Percentiles rank a stretch among this genome's conserved stretches.
Evolutionary conservation across 2,888 invertebrate genomes (phyloP).

Genomic region (Bombyx huttoni): DNA sequence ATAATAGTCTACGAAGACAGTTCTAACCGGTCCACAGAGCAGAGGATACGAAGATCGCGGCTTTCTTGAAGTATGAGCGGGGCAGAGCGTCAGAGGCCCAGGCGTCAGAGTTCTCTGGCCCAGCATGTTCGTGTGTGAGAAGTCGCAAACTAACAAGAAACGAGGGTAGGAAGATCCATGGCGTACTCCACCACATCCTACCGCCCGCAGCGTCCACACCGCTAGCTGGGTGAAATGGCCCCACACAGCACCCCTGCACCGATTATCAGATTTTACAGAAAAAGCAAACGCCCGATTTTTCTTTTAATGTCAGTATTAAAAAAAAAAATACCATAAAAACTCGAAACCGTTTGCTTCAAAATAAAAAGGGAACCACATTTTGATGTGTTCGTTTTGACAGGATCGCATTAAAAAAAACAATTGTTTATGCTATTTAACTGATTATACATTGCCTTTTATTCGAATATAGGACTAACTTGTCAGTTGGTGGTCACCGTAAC

Average conservation of each 20-base stretch:
- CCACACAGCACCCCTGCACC: slow-evolving; percentile 42
- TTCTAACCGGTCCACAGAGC: slow-evolving; percentile 43
- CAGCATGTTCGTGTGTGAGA: slow-evolving; percentile 64
- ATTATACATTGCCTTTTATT: too few species aligned
- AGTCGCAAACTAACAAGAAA: slow-evolving; percentile 54
- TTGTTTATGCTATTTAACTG: too few species aligned
- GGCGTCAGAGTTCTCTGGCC: slow-evolving; percentile 44
- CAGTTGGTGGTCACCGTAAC: too few species aligned
- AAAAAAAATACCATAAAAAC: too few species aligned
- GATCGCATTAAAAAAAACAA: too few species aligned
- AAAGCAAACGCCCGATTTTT: neutral
- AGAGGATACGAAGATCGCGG: slow-evolving; percentile 30
- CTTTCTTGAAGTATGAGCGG: slow-evolving; percentile 29
- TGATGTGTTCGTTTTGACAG: too few species aligned
- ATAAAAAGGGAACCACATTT: too few species aligned
- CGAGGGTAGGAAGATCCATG: slow-evolving; percentile 33
- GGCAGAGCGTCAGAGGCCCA: slow-evolving; percentile 34
- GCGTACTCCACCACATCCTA: slow-evolving; percentile 52
- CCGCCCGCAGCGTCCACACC: slow-evolving; percentile 49
- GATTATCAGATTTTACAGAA: neutral
- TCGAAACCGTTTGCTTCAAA: too few species aligned
- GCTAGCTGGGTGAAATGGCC: slow-evolving; percentile 62
- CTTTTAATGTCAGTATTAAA: too few species aligned
- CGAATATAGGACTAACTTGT: too few species aligned
- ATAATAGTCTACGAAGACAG: neutral